Base-by-base conservation (phyloP, 2,888 invertebrate species). In the Andrena flavipes region DNA sequence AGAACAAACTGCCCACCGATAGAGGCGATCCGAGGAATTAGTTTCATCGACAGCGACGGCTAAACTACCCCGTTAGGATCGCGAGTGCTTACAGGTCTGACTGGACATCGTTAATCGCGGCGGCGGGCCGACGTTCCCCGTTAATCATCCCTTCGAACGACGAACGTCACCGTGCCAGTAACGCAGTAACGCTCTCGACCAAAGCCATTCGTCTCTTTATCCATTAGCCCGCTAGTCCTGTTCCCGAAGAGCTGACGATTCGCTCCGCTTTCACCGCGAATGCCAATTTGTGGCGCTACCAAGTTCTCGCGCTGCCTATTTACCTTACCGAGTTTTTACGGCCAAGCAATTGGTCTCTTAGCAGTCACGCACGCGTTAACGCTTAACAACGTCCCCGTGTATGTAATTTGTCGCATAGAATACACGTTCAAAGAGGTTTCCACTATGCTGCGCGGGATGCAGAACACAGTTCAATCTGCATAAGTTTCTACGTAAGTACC, bases 121-220 rank as follows among this genome's bases (percentile, higher is more conserved):
- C 74, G 71, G 79, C 83, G 80, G 73, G 81, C 80, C 81, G 89
- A 85, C 82, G 82, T 76, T 72, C 74, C 8, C 77, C 89, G 88
- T 88, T 88, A 87, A 88, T 88, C 88, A 88, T 89, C 87, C 76
- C 74, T 84, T 75, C 76, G 79, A 84, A 71, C 83, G 80, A 74
- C 78, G 76, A 63, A 75, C 78, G 76, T 83, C 64, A 62, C 60
- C 76, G 76, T 70, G 78, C 77, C 75, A 71, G 77, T 73, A 80
- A 81, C 73, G 80, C 62, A 26, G 72, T 72, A 71, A 80, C 80
- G 73, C 76, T 80, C 60, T 48, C 72, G 69, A 70, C 72, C 82
- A 33, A 76, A 71, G 70, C 88, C 82, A 86, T 86, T 86, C 80
- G 80, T 88, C 86, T 88, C 86, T 87, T 88, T 86, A 88, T 88